Evolutionary conservation across 2,113 vertebrate genomes (phyloP), one percentile per base, ranked within the genome.

Genomic region (Elanus axillaris): DNA sequence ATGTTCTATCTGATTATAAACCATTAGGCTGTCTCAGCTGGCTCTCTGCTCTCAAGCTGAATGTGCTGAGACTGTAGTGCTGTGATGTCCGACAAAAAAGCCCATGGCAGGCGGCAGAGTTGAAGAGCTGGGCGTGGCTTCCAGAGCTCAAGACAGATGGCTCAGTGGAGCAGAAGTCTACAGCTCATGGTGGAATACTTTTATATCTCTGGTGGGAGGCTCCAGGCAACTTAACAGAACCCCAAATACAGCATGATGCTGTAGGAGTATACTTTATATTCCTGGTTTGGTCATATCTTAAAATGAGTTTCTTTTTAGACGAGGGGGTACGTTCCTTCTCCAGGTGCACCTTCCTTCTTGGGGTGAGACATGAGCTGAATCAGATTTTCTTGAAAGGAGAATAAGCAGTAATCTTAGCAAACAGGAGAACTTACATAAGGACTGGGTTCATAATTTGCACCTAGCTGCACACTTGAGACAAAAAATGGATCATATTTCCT

Each of bases 171-270:
- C 86, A 69, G 75, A 82, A 69, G 40, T 58, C 82, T 90, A 68
- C 71, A 88, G 62, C 88, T 93, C 75, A 20, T 2, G 0, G 71
- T 88, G 72, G 67, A 94, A 84, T 86, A 94, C 91, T 92, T 96
- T 92, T 96, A 91, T 92, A 91, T 95, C 75, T 74, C 83, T 88
- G 59, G 93, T 96, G 91, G 93, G 96, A 95, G 95, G 95, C 91
- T 94, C 58, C 86, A 90, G 72, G 94, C 94, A 95, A 55, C 58
- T 38, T 50, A 58, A 60, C 67, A 80, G 85, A 94, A 84, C 68
- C 95, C 95, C 83, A 88, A 74, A 73, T 83, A 63, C 76, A 77
- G 82, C 68, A 94, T 75, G 82, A 86, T 92, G 58, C 53, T 62
- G 88, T 69, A 66, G 82, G 83, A 92, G 50, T 69, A 40, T 55